Evolutionary conservation across 2,888 invertebrate species (phyloP), one percentile per base, ranked within the genome.

Genomic region (Platycheirus rosarum): DNA sequence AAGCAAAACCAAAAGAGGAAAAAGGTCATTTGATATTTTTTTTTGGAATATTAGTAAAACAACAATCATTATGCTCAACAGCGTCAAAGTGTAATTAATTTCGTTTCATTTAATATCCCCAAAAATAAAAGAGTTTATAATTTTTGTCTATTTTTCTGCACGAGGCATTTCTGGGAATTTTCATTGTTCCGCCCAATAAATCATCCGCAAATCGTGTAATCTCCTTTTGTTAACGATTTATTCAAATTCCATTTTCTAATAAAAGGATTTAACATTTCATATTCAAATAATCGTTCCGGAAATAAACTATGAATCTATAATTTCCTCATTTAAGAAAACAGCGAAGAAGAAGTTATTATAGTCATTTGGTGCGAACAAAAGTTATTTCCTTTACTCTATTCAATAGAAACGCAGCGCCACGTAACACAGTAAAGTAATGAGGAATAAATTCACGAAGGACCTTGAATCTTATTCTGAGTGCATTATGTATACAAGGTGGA

Each of bases 291-390:
- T 74, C n/a, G 62, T 62, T 37, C 63, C 78, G 74, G 78, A 79
- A 74, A 79, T 79, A 74, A 79, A 74, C 74, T 68, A 74, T 63
- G 78, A 74, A 79, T 74, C 55, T n/a, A n/a, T 74, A 79, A 79
- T 79, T 79, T 79, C 78, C 78, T 68, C 74, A 69, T 63, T 68
- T 62, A 74, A 62, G 60, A 57, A 55, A 76, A 48, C 14, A 55
- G 53, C 20, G 44, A n/a, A n/a, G 44, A 35, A 66, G 49, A 60
- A 68, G 55, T 62, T 55, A 62, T 46, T 78, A 78, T 73, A 73
- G 51, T 23, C 60, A 48, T 74, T 79, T 74, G 74, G 68, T 55
- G 78, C 53, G 74, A 79, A 35, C 68, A 74, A 48, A 68, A 78
- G 71, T 53, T 48, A 79, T 79, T 74, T 79, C 62, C 74, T 53